These are phyloP conservation scores for Streblospio benedicti DNA, from an alignment of 1,140 invertebrate species.

Conservation along the genomic window DNA sequence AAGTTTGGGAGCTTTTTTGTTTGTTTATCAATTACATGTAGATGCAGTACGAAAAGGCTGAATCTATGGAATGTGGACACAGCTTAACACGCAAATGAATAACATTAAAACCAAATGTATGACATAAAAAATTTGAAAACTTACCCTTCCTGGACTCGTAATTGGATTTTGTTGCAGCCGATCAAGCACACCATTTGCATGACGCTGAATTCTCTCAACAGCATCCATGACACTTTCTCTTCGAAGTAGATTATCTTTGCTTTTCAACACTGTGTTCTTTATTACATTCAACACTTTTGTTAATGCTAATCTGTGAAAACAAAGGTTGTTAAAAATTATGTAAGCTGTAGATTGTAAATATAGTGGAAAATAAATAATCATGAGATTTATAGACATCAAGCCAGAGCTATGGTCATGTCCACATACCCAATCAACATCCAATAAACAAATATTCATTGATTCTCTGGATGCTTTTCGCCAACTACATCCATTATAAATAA, in stretches of 20 bases:
- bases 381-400: no score
- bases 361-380: no score
- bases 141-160: slow-evolving; percentile 13
- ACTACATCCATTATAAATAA: background rate
- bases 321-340: background rate
- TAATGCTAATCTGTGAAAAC: slow-evolving; percentile 24
- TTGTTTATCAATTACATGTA: background rate
- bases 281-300: slow-evolving; percentile 25
- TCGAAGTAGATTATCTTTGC: slow-evolving; percentile 21
- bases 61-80: background rate
- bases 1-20: background rate
- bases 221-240: slow-evolving; percentile 25
- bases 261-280: slow-evolving; percentile 25
- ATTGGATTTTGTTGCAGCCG: slow-evolving; percentile 12
- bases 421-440: background rate
- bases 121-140: background rate
- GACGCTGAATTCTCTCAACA: slow-evolving; percentile 17
- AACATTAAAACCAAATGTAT: background rate
- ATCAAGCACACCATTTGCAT: slow-evolving; percentile 15
- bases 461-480: background rate
- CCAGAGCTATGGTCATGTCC: no score
- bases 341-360: background rate
- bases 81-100: background rate
- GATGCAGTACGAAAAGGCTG: background rate
- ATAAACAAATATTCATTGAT: background rate